phyloP scores from a whole-genome alignment of 2,888 invertebrate species.

The Neocrepidodera transversa region DNA sequence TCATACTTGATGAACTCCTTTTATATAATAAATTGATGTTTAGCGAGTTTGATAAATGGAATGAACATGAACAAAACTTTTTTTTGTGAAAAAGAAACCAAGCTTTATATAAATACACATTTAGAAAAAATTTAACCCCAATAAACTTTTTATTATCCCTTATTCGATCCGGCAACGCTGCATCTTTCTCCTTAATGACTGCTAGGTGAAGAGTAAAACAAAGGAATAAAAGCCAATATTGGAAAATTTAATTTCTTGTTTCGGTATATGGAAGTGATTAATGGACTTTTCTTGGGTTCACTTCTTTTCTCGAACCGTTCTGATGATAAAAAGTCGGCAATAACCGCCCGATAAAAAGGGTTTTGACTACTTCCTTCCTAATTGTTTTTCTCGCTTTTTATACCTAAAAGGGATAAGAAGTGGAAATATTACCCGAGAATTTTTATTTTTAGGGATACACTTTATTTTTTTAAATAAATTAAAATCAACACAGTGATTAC shows the following conservation, averaged over 20 bases:
- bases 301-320: not conserved
- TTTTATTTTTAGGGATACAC: not conserved
- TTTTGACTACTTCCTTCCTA: constrained; percentile 23
- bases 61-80: too few relatives aligned
- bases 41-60: too few relatives aligned
- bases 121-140: not conserved
- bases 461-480: too few relatives aligned
- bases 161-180: constrained; percentile 9
- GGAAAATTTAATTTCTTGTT: constrained; percentile 32
- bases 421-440: not conserved
- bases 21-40: too few relatives aligned
- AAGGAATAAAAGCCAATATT: constrained; percentile 32
- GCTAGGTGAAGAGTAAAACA: constrained; percentile 27
- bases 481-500: too few relatives aligned
- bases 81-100: too few relatives aligned
- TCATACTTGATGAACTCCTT: too few relatives aligned
- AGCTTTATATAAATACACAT: too few relatives aligned
- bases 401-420: not conserved
- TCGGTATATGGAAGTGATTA: constrained; percentile 30
- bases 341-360: constrained; percentile 23
- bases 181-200: constrained; percentile 21
- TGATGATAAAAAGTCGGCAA: too few relatives aligned
- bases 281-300: constrained; percentile 13
- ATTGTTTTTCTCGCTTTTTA: constrained; percentile 16
- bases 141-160: not conserved